Evolutionary conservation across 2,113 vertebrate species (phyloP).

Genomic region (Zingel zingel): DNA sequence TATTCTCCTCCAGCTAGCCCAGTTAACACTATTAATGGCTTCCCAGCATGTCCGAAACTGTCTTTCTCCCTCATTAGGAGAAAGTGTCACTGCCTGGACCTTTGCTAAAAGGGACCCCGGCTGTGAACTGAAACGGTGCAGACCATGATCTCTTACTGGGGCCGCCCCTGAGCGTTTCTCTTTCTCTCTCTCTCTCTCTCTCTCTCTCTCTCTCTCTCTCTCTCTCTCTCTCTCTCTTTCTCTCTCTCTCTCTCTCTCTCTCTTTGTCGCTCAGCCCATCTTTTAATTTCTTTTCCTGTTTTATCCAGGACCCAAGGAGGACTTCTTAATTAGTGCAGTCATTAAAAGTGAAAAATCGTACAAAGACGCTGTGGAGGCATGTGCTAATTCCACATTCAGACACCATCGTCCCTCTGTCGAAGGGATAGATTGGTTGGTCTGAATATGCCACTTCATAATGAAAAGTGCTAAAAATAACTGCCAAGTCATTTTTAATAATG

Average conservation of each 20-base stretch:
- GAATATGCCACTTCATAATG: slow-evolving; percentile 63
- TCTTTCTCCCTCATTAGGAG: slow-evolving; percentile 70
- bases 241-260: slow-evolving; percentile 44
- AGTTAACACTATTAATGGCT: slow-evolving; percentile 64
- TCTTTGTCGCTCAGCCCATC: slow-evolving; percentile 58
- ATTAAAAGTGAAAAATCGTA: slow-evolving; percentile 67
- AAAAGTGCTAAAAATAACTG: slow-evolving; percentile 64
- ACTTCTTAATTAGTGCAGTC: slow-evolving; percentile 68
- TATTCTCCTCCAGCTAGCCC: slow-evolving; percentile 45
- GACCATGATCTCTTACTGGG: slow-evolving; percentile 43
- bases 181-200: not conserved
- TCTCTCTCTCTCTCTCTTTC: not conserved
- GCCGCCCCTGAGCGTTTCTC: slow-evolving; percentile 37
- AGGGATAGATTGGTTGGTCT: slow-evolving; percentile 56
- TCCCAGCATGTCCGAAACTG: slow-evolving; percentile 58
- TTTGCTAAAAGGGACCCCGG: slow-evolving; percentile 62
- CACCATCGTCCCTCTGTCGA: slow-evolving; percentile 52
- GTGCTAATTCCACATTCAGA: slow-evolving; percentile 60
- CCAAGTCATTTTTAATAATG: slow-evolving; percentile 49
- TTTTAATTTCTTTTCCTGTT: slow-evolving; percentile 49
- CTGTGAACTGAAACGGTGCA: slow-evolving; percentile 61
- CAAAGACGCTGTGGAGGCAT: slow-evolving; percentile 46
- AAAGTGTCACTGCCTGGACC: slow-evolving; percentile 56
- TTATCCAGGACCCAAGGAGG: slow-evolving; percentile 52
- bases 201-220: no score